Percentiles rank a stretch among this genome's conserved stretches.
Evolutionary conservation across 2,888 invertebrate species (phyloP).

Genomic region (Protodeltote pygarga): DNA sequence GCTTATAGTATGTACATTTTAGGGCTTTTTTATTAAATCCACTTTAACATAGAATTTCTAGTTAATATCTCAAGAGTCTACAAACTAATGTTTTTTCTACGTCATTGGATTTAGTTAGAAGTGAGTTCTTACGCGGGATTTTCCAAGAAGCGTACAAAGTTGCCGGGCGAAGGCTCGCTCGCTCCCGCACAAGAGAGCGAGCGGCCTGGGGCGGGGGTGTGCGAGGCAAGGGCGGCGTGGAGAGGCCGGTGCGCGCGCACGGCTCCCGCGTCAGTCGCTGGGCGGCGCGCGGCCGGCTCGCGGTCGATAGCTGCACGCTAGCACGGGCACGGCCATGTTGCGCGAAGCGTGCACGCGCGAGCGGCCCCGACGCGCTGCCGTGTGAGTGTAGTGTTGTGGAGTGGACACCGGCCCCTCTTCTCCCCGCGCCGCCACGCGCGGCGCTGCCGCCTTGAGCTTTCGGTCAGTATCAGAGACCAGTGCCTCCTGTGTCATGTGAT

Average conservation of each 20-base stretch:
- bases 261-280: slow-evolving; percentile 76
- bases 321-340: slow-evolving; percentile 74
- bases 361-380: slow-evolving; percentile 67
- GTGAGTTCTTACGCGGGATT: slow-evolving; percentile 41
- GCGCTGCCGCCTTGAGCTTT: slow-evolving; percentile 63
- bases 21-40: neutral
- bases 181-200: slow-evolving; percentile 35
- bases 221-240: slow-evolving; percentile 61
- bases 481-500: slow-evolving; percentile 3
- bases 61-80: neutral
- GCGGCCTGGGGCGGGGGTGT: slow-evolving; percentile 49
- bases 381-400: slow-evolving; percentile 67
- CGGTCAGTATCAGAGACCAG: slow-evolving; percentile 60
- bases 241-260: slow-evolving; percentile 78
- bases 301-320: slow-evolving; percentile 81
- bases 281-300: slow-evolving; percentile 80
- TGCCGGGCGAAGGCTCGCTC: slow-evolving; percentile 48
- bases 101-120: slow-evolving; percentile 20
- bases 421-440: slow-evolving; percentile 51
- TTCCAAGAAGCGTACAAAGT: slow-evolving; percentile 44
- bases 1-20: neutral
- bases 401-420: slow-evolving; percentile 44
- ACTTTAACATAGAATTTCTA: neutral
- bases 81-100: slow-evolving; percentile 19
- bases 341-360: slow-evolving; percentile 75